Evolutionary conservation across 1,140 invertebrate species (phyloP).

Genomic region (Trachelipus rathkii): DNA sequence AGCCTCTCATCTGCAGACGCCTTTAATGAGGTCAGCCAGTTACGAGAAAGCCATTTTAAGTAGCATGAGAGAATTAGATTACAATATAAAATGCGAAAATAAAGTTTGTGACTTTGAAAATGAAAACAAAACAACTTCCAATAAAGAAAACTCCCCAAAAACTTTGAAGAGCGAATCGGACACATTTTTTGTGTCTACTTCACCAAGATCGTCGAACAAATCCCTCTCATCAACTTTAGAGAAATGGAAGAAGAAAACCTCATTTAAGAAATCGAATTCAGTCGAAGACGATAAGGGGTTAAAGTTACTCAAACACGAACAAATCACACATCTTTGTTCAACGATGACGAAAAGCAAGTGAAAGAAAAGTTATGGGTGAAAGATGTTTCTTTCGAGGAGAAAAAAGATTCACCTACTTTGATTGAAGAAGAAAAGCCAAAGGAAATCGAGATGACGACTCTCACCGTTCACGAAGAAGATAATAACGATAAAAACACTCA

Average conservation of each 20-base stretch:
- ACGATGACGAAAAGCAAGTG: background rate
- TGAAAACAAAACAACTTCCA: background rate
- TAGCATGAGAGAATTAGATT: background rate
- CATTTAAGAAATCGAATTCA: background rate
- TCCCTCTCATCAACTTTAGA: background rate
- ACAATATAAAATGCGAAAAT: constrained; percentile 4
- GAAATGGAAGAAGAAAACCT: background rate
- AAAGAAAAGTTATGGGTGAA: background rate
- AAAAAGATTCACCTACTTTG: background rate
- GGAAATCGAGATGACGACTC: background rate
- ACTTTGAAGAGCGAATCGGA: background rate
- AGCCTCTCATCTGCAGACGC: background rate
- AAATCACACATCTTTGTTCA: background rate
- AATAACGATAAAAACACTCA: too few species aligned
- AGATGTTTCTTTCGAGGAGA: background rate
- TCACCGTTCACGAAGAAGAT: too few species aligned
- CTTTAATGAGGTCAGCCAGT: background rate
- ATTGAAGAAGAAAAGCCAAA: background rate
- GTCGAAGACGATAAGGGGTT: background rate
- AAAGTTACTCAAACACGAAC: background rate
- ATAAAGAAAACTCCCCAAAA: background rate
- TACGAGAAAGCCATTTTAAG: background rate
- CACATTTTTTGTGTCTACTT: background rate
- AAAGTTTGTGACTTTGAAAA: background rate
- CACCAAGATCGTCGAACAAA: background rate